Evolutionary conservation across 2,797 vertebrate species (phyloP).

Genomic region (Mionectes olivaceus): DNA sequence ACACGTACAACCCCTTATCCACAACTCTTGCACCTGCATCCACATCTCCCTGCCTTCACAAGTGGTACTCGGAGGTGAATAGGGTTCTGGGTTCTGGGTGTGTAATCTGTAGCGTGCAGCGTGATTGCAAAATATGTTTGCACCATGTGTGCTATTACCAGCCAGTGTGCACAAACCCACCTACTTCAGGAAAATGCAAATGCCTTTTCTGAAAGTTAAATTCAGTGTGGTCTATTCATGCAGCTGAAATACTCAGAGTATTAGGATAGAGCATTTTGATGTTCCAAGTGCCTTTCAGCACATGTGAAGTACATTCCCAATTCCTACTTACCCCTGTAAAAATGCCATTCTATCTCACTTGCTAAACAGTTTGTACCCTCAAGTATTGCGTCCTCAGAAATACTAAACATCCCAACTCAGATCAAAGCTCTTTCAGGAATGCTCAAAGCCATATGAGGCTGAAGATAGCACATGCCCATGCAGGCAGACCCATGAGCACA

Average conservation of each 20-base stretch:
- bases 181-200: not conserved
- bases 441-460: not conserved
- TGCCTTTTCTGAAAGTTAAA: not conserved
- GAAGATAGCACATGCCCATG: not conserved
- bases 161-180: not conserved
- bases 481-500: not conserved
- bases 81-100: not conserved
- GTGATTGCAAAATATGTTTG: not conserved
- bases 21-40: not conserved
- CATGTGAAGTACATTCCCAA: not conserved
- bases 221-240: not conserved
- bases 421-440: conserved; percentile 26
- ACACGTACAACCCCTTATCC: not conserved
- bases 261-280: not conserved
- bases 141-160: not conserved
- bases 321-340: conserved; percentile 9
- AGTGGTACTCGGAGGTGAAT: not conserved
- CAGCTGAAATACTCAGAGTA: not conserved
- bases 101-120: not conserved
- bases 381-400: not conserved
- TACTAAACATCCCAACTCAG: not conserved
- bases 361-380: not conserved
- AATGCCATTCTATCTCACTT: not conserved
- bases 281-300: not conserved
- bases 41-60: not conserved